Percentiles rank a stretch among this genome's conserved stretches.
phyloP scores from a whole-genome alignment of 2,888 invertebrate genomes.

The Machimus rusticus region DNA sequence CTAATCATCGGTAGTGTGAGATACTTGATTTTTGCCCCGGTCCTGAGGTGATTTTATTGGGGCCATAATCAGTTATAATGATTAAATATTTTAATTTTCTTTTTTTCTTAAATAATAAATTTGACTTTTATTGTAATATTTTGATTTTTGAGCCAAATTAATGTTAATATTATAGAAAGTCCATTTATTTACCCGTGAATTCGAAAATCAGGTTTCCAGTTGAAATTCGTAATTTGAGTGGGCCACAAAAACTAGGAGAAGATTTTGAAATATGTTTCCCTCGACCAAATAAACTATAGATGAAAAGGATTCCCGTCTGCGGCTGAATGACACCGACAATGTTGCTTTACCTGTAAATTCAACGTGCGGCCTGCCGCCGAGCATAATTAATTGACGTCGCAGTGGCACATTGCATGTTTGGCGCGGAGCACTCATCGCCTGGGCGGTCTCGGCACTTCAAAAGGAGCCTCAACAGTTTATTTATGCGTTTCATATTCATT shows the following conservation, averaged over 20 bases:
- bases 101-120: too few species aligned
- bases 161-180: not conserved
- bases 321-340: constrained; percentile 10
- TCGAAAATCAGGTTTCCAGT: not conserved
- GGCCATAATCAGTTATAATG: too few species aligned
- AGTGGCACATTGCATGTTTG: constrained; percentile 41
- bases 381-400: constrained; percentile 41
- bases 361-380: constrained; percentile 12
- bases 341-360: constrained; percentile 30
- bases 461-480: constrained; percentile 28
- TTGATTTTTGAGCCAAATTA: not conserved
- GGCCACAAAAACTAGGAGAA: not conserved
- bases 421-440: constrained; percentile 26
- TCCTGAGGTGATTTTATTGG: too few species aligned
- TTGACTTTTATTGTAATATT: too few species aligned
- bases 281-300: not conserved
- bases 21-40: too few species aligned
- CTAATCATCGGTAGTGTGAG: too few species aligned
- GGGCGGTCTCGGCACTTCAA: constrained; percentile 42
- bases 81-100: too few species aligned
- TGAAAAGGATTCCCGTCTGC: not conserved
- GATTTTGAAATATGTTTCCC: not conserved
- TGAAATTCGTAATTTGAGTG: not conserved
- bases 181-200: not conserved
- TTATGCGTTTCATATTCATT: constrained; percentile 8